Base-by-base conservation (phyloP, 2,797 vertebrate species). In the Discoglossus pictus region DNA sequence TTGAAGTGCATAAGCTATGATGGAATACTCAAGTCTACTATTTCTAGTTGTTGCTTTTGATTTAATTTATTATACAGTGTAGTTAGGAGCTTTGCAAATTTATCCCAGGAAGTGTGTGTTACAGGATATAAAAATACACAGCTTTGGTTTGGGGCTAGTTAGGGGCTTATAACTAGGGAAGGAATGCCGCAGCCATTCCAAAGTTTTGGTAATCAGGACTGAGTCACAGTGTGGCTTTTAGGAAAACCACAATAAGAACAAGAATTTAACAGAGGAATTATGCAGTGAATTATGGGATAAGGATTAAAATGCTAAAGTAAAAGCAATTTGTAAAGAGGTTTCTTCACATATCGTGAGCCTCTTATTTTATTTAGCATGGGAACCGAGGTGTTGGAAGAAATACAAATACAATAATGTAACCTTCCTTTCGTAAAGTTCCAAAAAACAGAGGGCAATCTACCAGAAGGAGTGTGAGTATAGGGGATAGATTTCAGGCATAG, bases 241-340 rank as follows among this genome's bases (percentile, higher is more conserved):
- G 21, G 36, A 39, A 56, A 70, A 47, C 50, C 66, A 62, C 59
- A 69, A 62, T 39, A 55, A 47, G 55, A 63, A 54, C 34, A 70
- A 34, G 53, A 16, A 63, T 55, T 56, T 62, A 34, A 56, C 34
- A 62, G 58, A 47, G 21, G 43, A 21, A 62, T 63, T 63, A 50
- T 55, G 25, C 34, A 48, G 35, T 23, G 16, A 39, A 63, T 58
- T 62, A 40, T 38, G 61, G 65, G 47, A 47, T 42, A 31, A 47
- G 35, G 36, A 58, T 58, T 71, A 40, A 71, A 71, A 64, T 63
- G 47, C 18, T 24, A 61, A 53, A 46, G 8, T 10, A 71, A 51
- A 64, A 24, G 23, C 52, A 58, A 51, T 63, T 64, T 50, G 59
- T 44, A 54, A 36, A 25, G 25, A 31, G 31, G 54, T 53, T 61